phyloP scores from a whole-genome alignment of 2,888 invertebrate species.

The Gerris lacustris region DNA sequence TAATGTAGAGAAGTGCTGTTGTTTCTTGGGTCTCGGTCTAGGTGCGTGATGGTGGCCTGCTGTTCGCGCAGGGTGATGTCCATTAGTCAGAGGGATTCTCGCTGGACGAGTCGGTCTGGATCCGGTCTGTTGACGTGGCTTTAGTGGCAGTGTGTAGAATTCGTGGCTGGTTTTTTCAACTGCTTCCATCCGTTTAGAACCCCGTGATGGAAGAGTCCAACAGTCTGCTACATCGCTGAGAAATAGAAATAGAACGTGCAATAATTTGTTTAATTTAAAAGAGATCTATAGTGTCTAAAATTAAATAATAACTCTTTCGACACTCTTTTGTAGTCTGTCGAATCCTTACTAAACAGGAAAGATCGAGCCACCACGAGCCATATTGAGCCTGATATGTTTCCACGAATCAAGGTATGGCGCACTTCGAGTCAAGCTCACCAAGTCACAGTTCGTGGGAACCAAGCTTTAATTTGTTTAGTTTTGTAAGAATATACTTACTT shows the following conservation, averaged over 20 bases:
- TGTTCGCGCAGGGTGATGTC: conserved; percentile 11
- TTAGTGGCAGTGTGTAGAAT: conserved; percentile 35
- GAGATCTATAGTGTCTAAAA: no score
- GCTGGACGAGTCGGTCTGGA: not conserved
- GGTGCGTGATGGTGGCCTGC: not conserved
- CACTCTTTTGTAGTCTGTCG: no score
- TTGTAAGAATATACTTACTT: conserved; percentile 4
- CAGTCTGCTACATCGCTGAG: conserved; percentile 23
- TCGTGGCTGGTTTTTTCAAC: conserved; percentile 15
- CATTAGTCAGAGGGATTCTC: conserved; percentile 14
- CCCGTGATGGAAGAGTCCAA: conserved; percentile 25
- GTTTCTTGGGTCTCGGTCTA: conserved; percentile 13
- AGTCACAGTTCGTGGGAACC: no score
- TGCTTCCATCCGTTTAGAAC: conserved; percentile 24
- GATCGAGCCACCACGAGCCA: no score
- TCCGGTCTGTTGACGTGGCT: not conserved
- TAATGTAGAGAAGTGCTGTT: conserved; percentile 22
- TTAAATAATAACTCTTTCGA: no score
- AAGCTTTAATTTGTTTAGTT: no score
- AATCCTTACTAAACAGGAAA: no score
- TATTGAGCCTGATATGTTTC: no score
- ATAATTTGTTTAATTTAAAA: no score
- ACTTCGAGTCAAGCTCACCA: no score
- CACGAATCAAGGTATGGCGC: no score
- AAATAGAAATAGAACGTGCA: conserved; percentile 7